Percentiles rank a stretch among this genome's conserved stretches.
Conservation (phyloP, 2,113 vertebrate species). For the Osmerus mordax region DNA sequence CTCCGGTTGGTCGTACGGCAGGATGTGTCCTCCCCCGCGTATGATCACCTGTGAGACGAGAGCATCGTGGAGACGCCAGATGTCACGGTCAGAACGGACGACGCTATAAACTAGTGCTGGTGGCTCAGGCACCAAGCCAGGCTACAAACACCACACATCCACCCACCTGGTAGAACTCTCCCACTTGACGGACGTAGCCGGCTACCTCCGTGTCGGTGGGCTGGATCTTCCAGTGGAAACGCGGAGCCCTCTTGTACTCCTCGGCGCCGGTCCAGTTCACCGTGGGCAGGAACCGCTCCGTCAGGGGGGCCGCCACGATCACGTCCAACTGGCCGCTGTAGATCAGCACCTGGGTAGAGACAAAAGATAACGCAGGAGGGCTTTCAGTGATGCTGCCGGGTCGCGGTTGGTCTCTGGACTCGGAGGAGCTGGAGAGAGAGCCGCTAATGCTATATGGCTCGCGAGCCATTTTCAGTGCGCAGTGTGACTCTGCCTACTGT, state of each 20-base stretch:
- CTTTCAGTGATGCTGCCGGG: no score
- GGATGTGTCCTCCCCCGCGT: constrained; percentile 80
- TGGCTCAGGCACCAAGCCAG: not conserved
- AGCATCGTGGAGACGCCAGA: not conserved
- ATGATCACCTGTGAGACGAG: constrained; percentile 71
- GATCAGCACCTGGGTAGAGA: constrained; percentile 73
- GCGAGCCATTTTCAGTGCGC: no score
- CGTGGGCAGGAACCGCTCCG: constrained; percentile 76
- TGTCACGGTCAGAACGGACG: not conserved
- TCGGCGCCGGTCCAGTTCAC: constrained; percentile 75
- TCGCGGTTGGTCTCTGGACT: no score
- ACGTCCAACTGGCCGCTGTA: constrained; percentile 88
- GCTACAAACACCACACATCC: not conserved
- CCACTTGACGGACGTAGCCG: constrained; percentile 79
- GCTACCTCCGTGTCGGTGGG: constrained; percentile 78
- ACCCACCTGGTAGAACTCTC: constrained; percentile 80
- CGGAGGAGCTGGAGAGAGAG: no score
- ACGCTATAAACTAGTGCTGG: not conserved
- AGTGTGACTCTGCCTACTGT: no score
- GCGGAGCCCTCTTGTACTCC: constrained; percentile 64
- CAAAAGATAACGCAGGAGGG: no score
- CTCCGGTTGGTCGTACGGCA: constrained; percentile 79
- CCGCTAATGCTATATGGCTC: no score
- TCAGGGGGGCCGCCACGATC: constrained; percentile 80
- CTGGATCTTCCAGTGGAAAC: constrained; percentile 79